Evolutionary conservation across 2,797 vertebrate genomes (phyloP).

Genomic region (Hydrolagus colliei): DNA sequence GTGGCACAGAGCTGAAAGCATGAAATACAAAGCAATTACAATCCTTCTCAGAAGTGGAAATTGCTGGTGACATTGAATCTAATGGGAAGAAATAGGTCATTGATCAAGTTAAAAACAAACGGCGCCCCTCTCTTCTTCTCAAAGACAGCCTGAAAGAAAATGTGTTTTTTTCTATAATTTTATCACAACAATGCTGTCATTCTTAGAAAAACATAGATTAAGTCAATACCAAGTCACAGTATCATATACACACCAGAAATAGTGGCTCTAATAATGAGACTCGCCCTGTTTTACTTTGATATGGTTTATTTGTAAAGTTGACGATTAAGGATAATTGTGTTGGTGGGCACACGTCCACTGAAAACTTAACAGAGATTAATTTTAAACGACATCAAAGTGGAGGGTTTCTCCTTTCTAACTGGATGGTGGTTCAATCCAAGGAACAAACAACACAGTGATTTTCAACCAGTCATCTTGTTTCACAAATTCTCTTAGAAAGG

Average conservation of each 20-base stretch:
- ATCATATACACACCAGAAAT: not conserved
- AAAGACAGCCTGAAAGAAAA: not conserved
- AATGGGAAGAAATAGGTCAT: not conserved
- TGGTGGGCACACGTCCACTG: not conserved
- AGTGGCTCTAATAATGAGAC: not conserved
- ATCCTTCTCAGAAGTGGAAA: not conserved
- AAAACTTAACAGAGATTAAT: not conserved
- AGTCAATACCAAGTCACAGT: not conserved
- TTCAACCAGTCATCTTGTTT: not conserved
- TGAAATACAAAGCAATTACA: not conserved
- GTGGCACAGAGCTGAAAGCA: not conserved
- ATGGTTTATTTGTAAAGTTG: not conserved
- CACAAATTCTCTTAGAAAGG: not conserved
- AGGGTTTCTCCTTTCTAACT: not conserved
- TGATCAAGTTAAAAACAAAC: slow-evolving; percentile 15
- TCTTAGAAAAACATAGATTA: not conserved
- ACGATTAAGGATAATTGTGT: not conserved
- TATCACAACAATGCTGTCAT: not conserved
- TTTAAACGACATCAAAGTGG: not conserved
- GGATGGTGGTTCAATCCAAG: not conserved
- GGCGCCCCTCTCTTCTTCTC: not conserved
- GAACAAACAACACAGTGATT: not conserved
- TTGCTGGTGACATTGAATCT: not conserved
- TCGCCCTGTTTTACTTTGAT: not conserved
- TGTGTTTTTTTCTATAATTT: not conserved